Base-by-base conservation (phyloP, 1,140 invertebrate species). In the Ladona fulva region DNA sequence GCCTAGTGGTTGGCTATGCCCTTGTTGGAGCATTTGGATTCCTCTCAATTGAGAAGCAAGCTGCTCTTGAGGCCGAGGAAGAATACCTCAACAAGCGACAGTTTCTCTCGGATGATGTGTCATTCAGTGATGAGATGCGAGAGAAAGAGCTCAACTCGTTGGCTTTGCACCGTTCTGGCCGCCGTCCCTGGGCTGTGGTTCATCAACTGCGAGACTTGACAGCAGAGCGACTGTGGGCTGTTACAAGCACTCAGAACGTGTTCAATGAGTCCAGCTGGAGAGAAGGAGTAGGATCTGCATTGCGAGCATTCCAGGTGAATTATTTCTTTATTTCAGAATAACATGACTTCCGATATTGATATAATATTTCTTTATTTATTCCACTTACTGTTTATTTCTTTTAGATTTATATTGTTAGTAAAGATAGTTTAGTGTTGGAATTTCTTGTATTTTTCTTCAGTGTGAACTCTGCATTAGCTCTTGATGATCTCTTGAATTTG, bases 21-120 rank as follows among this genome's bases (percentile, higher is more conserved):
- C 93, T 99, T 74, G 89, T 98, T 12, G 97, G 97, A 0, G 97
- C 97, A 0, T 92, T 97, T 25, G 91, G 95, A 44, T 99, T 99
- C 84, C 93, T 91, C 82, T 88, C 90, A 74, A 92, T 99, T 59
- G 97, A 99, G 84, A 89, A 89, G 0, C 87, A 91, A 78, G 89
- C 89, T 25, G 52, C 52, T 5, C 52, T 66, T 16, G 52, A 66
- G 14, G 52, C 52, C 3, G 52, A 66, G 14, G 3, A 66, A 22
- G 16, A 66, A 66, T 66, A 66, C 12, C 14, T 66, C 5, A 22
- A 22, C n/a, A 66, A 66, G n/a, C 14, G 52, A 16, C 14, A 19
- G 16, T 66, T 6, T 66, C 52, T 22, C 14, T 16, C 52, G 5
- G 52, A 22, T 6, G 52, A 66, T 22, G 8, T 37, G 8, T 5